These are phyloP conservation scores for Holocentrus rufus DNA, from an alignment of 2,797 vertebrate species.

Conservation along the genomic window DNA sequence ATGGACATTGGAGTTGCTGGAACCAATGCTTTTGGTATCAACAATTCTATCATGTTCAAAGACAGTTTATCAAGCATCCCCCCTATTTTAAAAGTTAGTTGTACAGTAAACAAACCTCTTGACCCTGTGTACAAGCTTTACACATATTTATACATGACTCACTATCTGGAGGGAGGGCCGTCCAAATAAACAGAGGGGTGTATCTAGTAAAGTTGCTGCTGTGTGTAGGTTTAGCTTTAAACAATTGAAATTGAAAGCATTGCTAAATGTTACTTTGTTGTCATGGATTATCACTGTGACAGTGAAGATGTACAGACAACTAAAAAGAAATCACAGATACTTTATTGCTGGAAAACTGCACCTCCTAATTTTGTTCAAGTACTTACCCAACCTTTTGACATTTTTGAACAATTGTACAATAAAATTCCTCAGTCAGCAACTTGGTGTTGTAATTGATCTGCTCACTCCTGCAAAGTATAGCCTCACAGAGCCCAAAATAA, in stretches of 20 bases:
- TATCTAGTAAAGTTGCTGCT: not conserved
- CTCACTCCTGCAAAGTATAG: not conserved
- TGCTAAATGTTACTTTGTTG: not conserved
- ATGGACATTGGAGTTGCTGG: too few species aligned
- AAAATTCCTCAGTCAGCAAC: slow-evolving; percentile 8
- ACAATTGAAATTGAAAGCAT: not conserved
- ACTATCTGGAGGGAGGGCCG: too few species aligned
- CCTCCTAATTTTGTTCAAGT: not conserved
- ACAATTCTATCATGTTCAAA: too few species aligned
- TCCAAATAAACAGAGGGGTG: too few species aligned
- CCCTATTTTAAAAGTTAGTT: too few species aligned
- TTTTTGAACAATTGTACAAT: slow-evolving; percentile 13
- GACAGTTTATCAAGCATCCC: too few species aligned
- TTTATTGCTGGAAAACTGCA: not conserved
- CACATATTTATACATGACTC: too few species aligned
- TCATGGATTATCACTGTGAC: not conserved
- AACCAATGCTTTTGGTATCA: too few species aligned
- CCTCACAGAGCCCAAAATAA: not conserved
- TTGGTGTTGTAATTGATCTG: not conserved
- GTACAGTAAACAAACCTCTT: too few species aligned
- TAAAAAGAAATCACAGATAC: not conserved
- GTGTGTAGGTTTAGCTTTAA: not conserved
- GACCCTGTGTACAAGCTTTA: too few species aligned
- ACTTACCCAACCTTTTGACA: not conserved
- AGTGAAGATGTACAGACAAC: not conserved